Base-by-base conservation (phyloP, 1,140 invertebrate genomes). In the Dendrolimus punctatus region DNA sequence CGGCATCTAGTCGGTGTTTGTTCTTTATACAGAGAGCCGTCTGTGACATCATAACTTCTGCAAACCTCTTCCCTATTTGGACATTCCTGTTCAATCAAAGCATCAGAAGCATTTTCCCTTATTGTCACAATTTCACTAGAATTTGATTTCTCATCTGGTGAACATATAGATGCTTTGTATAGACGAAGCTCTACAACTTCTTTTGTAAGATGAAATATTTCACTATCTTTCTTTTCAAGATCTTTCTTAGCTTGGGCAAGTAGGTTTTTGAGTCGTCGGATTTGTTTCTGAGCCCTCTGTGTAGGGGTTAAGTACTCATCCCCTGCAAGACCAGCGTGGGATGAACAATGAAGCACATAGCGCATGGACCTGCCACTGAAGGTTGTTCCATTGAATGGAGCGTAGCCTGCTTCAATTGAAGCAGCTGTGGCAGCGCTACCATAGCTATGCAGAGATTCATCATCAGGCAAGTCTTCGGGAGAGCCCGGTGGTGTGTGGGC, bases 221-320 rank as follows among this genome's bases (percentile, higher is more conserved):
- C 94, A 66, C 90, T 90, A 64, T 95, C 93, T 76, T 95, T 95
- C 41, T 92, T 91, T 56, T 93, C 92, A 9, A 95, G 88, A 67
- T 95, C 93, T 62, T 91, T 90, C 57, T 92, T 91, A 0, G 94
- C 93, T 66, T 94, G 91, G 58, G 89, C 89, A 46, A 96, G 81
- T 6, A 94, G 80, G 51, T 88, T 87, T 90, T 95, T 91, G 6
- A 92, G 85, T 50, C 92, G 91, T 47, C 92, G 89, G 10, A 96
- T 92, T 81, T 95, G 93, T 62, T 91, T 89, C 66, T 94, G 92
- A 6, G 94, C 93, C 59, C 95, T 87, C 73, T 96, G 95, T 1
- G 95, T 96, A 4, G 95, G 95, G 42, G 95, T 96, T 37, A 96
- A 87, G 78, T 96, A 96, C 68, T 95, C 93, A 47, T 94, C 91